These are phyloP conservation scores for Sialis lutaria DNA, from an alignment of 2,888 invertebrate genomes.

Conservation along the genomic window DNA sequence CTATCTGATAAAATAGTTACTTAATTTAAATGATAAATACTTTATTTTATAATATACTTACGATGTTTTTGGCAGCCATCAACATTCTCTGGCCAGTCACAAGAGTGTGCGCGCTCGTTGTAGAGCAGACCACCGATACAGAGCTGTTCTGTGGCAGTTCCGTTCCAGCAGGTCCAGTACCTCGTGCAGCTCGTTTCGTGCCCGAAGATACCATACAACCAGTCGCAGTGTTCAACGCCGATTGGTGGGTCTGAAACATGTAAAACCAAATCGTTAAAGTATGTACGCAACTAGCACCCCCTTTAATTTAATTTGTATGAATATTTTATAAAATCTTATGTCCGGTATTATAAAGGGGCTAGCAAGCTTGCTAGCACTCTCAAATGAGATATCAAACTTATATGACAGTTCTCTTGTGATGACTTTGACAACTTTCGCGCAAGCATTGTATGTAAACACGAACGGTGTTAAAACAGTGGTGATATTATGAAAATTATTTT, in stretches of 20 bases:
- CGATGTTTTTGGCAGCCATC: slow-evolving; percentile 89
- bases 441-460: too few relatives aligned
- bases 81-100: slow-evolving; percentile 89
- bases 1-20: neutral
- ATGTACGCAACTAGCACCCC: too few relatives aligned
- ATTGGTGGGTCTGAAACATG: slow-evolving; percentile 54
- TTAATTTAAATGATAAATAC: neutral
- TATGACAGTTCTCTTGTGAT: too few relatives aligned
- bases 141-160: slow-evolving; percentile 79
- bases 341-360: too few relatives aligned
- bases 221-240: slow-evolving; percentile 74
- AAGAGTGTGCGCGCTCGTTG: slow-evolving; percentile 79
- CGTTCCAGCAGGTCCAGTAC: slow-evolving; percentile 93
- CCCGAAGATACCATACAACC: slow-evolving; percentile 85
- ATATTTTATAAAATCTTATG: too few relatives aligned
- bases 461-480: too few relatives aligned
- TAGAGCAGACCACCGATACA: slow-evolving; percentile 83
- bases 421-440: too few relatives aligned
- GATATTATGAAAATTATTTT: too few relatives aligned
- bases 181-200: slow-evolving; percentile 86
- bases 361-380: too few relatives aligned
- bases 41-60: slow-evolving; percentile 29
- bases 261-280: neutral
- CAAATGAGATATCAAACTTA: too few relatives aligned
- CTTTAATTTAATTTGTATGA: too few relatives aligned